Conservation (phyloP, 2,113 vertebrate genomes). For the Cephalopterus ornatus region DNA sequence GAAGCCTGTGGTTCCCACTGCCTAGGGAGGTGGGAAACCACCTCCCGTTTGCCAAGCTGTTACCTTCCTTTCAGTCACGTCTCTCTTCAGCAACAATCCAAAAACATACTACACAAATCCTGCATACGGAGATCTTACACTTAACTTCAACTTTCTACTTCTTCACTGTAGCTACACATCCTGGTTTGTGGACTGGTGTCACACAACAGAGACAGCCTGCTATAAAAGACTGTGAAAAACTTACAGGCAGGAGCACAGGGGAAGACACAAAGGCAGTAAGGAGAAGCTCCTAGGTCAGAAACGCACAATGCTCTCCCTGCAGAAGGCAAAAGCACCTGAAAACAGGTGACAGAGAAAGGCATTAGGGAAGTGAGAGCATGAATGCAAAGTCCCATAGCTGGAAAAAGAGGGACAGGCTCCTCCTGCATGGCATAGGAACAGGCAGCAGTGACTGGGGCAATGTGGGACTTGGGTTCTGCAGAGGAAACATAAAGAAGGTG, state of each 20-base stretch:
- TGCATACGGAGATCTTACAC: background rate
- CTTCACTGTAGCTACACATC: background rate
- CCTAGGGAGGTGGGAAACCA: background rate
- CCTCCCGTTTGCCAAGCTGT: background rate
- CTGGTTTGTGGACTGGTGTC: background rate
- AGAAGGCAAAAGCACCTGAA: background rate
- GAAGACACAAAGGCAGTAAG: background rate
- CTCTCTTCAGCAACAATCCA: background rate
- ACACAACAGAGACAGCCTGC: background rate
- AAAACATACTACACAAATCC: background rate
- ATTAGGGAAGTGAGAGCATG: background rate
- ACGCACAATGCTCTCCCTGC: background rate
- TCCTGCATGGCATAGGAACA: accelerated
- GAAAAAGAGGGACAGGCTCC: background rate
- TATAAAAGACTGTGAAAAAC: background rate
- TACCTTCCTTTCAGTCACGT: background rate
- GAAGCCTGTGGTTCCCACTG: background rate
- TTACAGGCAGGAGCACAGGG: background rate
- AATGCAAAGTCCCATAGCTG: background rate
- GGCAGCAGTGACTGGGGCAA: background rate
- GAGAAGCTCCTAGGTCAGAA: background rate
- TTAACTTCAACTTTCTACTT: background rate
- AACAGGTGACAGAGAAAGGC: background rate
- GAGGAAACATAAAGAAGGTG: background rate
- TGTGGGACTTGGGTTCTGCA: background rate